A percentile compares a stretch with the other conserved stretches of the same genome.
These are phyloP conservation scores for Conchocele bisecta DNA, from an alignment of 2,888 invertebrate species.

Conservation along the genomic window DNA sequence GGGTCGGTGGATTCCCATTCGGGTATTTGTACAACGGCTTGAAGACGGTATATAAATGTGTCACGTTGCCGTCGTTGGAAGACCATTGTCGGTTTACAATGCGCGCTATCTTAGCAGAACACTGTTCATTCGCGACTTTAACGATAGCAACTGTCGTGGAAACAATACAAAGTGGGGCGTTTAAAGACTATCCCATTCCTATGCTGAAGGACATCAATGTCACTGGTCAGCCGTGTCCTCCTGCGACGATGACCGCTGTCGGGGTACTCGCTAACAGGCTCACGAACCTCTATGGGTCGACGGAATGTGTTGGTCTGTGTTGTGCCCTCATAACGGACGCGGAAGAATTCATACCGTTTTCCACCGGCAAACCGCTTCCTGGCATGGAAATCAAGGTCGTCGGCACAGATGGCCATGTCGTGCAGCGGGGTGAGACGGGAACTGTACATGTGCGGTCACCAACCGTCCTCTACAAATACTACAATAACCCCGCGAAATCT, in stretches of 20 bases:
- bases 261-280: slow-evolving; percentile 10
- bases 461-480: slow-evolving; percentile 18
- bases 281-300: slow-evolving; percentile 27
- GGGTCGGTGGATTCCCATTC: slow-evolving; percentile 46
- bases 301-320: slow-evolving; percentile 25
- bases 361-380: slow-evolving; percentile 11
- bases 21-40: slow-evolving; percentile 32
- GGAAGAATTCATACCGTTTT: slow-evolving; percentile 7
- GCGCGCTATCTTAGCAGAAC: slow-evolving; percentile 14
- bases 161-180: slow-evolving; percentile 14
- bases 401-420: slow-evolving; percentile 11
- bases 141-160: slow-evolving; percentile 30
- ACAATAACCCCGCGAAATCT: slow-evolving; percentile 8
- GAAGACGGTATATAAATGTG: slow-evolving; percentile 25
- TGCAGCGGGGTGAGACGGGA: slow-evolving; percentile 19
- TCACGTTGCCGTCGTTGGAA: slow-evolving; percentile 4
- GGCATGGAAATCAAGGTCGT: slow-evolving; percentile 41
- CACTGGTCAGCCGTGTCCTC: slow-evolving; percentile 23
- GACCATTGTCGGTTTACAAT: slow-evolving; percentile 39
- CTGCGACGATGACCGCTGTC: slow-evolving; percentile 25
- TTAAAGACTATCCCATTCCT: neutral
- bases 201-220: slow-evolving; percentile 29
- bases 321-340: neutral
- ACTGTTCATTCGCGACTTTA: slow-evolving; percentile 24
- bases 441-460: slow-evolving; percentile 25